Evolutionary conservation across 2,113 vertebrate species (phyloP).

Genomic region (Chrysochloris asiatica): DNA sequence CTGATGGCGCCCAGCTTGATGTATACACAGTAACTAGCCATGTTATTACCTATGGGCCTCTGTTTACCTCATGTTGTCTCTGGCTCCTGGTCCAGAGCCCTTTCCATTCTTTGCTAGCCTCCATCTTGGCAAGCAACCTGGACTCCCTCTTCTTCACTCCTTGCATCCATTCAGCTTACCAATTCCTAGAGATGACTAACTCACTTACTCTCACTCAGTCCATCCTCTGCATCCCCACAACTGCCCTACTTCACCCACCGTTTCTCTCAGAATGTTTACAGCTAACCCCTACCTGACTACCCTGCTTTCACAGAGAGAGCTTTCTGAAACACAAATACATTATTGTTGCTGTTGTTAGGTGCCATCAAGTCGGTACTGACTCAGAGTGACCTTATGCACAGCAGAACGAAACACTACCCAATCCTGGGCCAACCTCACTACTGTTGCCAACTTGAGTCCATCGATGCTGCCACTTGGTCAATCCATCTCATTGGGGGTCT

Average conservation of each 20-base stretch:
- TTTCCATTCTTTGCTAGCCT: neutral
- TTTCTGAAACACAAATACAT: neutral
- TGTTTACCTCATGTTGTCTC: neutral
- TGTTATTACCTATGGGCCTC: rapidly evolving
- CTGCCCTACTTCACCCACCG: neutral
- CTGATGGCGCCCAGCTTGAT: neutral
- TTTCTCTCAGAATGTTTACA: neutral
- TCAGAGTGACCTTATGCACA: no score
- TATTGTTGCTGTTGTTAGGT: no score
- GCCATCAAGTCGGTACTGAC: no score
- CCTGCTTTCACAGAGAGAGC: neutral
- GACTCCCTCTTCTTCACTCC: neutral
- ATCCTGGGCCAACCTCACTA: no score
- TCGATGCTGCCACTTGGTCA: no score
- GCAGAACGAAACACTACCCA: no score
- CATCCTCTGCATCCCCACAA: neutral
- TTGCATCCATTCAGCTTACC: neutral
- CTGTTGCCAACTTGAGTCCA: no score
- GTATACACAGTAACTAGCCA: neutral
- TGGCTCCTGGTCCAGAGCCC: neutral
- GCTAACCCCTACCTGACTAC: neutral
- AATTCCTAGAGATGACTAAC: neutral
- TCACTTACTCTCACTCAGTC: neutral
- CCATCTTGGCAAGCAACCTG: neutral
- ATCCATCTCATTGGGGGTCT: no score